Evolutionary conservation across 2,888 invertebrate genomes (phyloP).

Genomic region (Nomada flava): DNA sequence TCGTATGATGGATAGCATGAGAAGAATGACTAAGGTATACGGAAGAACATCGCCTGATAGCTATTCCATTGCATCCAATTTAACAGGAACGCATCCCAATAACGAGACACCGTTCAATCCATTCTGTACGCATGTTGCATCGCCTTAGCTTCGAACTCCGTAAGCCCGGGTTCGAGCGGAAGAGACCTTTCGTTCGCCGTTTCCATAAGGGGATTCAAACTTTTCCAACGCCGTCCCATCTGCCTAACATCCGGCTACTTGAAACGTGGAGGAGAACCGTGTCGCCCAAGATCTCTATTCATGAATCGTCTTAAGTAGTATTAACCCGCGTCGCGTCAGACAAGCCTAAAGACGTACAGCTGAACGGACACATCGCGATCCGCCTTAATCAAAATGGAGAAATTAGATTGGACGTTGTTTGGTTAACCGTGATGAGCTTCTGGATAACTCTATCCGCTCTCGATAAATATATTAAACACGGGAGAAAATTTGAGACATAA

Average conservation of each 20-base stretch:
- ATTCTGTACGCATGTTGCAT: slow-evolving; percentile 1
- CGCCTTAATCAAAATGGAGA: slow-evolving; percentile 50
- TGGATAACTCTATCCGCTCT: slow-evolving; percentile 13
- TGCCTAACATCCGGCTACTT: not conserved
- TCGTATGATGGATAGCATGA: not conserved
- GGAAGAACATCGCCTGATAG: not conserved
- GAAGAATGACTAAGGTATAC: too few relatives aligned
- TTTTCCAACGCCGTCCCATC: slow-evolving; percentile 34
- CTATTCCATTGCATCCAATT: slow-evolving; percentile 12
- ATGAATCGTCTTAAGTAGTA: not conserved
- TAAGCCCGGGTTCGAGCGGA: not conserved
- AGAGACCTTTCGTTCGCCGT: slow-evolving; percentile 16
- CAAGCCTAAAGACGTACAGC: not conserved
- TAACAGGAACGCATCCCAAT: not conserved
- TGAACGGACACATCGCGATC: slow-evolving; percentile 27
- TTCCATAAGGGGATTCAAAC: slow-evolving; percentile 47
- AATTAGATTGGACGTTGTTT: slow-evolving; percentile 58
- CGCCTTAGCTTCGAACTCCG: not conserved
- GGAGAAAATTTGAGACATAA: too few relatives aligned
- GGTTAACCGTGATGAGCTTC: slow-evolving; percentile 44
- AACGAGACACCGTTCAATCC: slow-evolving; percentile 11
- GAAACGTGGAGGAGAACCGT: slow-evolving; percentile 3
- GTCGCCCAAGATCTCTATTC: not conserved
- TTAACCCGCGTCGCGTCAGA: not conserved
- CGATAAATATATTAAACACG: too few relatives aligned